phyloP scores from a whole-genome alignment of 1,140 invertebrate species.

The Sinella curviseta region DNA sequence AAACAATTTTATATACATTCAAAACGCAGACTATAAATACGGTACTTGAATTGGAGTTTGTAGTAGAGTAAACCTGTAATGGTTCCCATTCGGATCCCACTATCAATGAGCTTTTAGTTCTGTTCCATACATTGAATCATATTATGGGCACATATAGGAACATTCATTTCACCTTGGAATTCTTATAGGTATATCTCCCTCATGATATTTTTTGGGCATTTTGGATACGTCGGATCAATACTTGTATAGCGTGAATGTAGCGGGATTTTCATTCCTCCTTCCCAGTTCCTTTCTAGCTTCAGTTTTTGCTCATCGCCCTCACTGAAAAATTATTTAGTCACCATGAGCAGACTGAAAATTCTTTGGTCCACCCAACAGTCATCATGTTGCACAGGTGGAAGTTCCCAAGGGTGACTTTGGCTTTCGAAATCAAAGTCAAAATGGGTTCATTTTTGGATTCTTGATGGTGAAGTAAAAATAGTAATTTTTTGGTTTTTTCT shows the following conservation, averaged over 20 bases:
- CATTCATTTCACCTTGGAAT: neutral
- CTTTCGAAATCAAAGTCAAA: neutral
- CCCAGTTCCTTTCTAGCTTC: neutral
- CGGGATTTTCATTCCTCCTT: conserved; percentile 22
- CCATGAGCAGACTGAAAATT: neutral
- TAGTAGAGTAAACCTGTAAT: too few species aligned
- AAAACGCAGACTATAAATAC: neutral
- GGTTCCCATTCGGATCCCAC: too few species aligned
- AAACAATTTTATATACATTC: neutral
- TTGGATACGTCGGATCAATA: neutral
- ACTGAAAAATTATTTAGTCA: neutral
- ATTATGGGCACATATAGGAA: too few species aligned
- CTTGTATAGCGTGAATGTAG: neutral
- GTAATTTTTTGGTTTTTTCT: neutral
- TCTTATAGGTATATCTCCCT: neutral
- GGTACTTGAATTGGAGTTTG: neutral
- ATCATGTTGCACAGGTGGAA: neutral
- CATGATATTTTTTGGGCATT: neutral
- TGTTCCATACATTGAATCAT: too few species aligned
- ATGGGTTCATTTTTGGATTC: neutral
- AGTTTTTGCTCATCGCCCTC: neutral
- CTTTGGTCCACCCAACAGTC: neutral
- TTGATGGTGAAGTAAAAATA: neutral
- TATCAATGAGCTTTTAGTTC: too few species aligned
- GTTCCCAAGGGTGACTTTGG: neutral